Conservation (phyloP, 2,113 vertebrate genomes). For the Struthidea cinerea region DNA sequence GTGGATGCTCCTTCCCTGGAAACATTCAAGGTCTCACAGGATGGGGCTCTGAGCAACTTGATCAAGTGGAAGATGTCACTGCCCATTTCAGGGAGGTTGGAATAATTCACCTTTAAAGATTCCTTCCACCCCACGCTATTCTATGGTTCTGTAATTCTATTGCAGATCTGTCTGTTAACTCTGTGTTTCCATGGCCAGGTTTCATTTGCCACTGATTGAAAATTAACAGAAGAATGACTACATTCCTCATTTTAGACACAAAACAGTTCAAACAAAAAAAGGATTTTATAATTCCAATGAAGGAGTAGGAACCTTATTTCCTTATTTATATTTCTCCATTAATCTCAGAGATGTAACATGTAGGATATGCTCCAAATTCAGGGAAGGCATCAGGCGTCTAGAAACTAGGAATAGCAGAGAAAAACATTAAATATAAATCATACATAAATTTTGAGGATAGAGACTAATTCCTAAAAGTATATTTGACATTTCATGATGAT, state of each 20-base stretch:
- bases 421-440: not conserved
- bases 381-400: not conserved
- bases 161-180: not conserved
- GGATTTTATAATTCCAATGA: fast-evolving
- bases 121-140: not conserved
- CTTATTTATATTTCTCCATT: not conserved
- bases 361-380: not conserved
- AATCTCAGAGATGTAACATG: not conserved
- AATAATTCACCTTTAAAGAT: not conserved
- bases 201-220: not conserved
- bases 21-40: not conserved
- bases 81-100: not conserved
- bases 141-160: not conserved
- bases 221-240: not conserved
- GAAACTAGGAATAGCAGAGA: not conserved
- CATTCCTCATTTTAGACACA: not conserved
- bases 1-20: not conserved
- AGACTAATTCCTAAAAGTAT: not conserved
- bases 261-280: not conserved
- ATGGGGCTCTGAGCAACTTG: fast-evolving
- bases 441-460: not conserved
- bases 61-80: not conserved
- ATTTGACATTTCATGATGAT: not conserved
- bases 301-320: not conserved
- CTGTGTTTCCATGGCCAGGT: not conserved